Percentiles rank a stretch among this genome's conserved stretches.
These are phyloP conservation scores for Artemisiospiza belli DNA, from an alignment of 2,113 vertebrate genomes.

Conservation along the genomic window DNA sequence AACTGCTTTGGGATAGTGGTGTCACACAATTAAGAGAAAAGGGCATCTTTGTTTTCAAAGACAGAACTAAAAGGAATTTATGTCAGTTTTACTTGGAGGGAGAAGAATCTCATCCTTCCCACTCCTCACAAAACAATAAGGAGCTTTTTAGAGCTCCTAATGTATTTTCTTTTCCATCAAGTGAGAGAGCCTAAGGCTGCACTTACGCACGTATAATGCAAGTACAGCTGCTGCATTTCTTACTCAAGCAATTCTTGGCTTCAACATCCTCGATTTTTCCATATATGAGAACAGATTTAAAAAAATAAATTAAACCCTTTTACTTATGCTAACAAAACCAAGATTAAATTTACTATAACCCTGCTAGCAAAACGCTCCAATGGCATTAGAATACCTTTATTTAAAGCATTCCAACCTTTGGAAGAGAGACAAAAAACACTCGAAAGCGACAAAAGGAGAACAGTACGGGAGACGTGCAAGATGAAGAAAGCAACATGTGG, in stretches of 20 bases:
- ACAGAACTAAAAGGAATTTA: conserved; percentile 42
- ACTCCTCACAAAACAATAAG: conserved; percentile 52
- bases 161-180: conserved; percentile 54
- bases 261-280: conserved; percentile 23
- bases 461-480: conserved; percentile 18
- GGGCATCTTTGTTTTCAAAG: conserved; percentile 37
- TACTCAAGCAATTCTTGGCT: conserved; percentile 57
- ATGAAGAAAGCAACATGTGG: conserved; percentile 66
- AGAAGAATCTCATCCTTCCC: background rate
- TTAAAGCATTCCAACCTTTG: conserved; percentile 68
- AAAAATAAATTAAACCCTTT: conserved; percentile 69
- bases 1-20: conserved; percentile 13
- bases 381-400: conserved; percentile 58
- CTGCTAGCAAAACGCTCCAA: conserved; percentile 58
- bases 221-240: conserved; percentile 61
- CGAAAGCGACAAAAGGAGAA: conserved; percentile 25
- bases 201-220: background rate
- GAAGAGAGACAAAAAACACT: conserved; percentile 52
- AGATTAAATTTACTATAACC: conserved; percentile 53
- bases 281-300: conserved; percentile 43
- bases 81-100: background rate
- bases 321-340: conserved; percentile 48
- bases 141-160: conserved; percentile 65
- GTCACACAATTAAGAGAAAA: conserved; percentile 30
- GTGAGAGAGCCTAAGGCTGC: conserved; percentile 54